Evolutionary conservation across 2,113 vertebrate species (phyloP).

Genomic region (Sander lucioperca): DNA sequence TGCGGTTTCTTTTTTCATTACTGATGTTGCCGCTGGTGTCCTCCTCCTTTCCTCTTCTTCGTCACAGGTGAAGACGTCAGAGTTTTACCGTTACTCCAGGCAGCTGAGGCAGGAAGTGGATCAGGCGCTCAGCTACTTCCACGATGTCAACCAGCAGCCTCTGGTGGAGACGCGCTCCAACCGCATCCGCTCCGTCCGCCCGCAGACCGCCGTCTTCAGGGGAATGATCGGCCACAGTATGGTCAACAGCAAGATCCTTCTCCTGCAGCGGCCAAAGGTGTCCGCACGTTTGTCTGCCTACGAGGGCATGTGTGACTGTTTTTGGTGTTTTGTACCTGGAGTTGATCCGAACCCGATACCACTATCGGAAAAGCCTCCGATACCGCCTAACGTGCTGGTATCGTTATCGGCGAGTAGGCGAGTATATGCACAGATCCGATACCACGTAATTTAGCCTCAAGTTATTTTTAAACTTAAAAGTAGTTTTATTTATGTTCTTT

Average conservation of each 20-base stretch:
- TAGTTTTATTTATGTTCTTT: no score
- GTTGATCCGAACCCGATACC: no score
- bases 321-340: neutral
- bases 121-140: constrained; percentile 96
- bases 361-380: no score
- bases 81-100: constrained; percentile 98
- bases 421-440: no score
- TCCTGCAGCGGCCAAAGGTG: constrained; percentile 94
- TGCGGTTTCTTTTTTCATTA: neutral
- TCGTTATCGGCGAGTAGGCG: no score
- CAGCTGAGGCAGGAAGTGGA: constrained; percentile 97
- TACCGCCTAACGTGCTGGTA: no score
- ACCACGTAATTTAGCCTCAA: no score
- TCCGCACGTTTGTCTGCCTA: neutral
- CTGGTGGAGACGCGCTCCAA: constrained; percentile 95
- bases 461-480: no score
- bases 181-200: constrained; percentile 95
- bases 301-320: neutral
- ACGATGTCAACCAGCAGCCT: constrained; percentile 95
- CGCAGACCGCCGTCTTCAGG: constrained; percentile 97
- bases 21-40: neutral
- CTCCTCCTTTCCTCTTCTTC: neutral
- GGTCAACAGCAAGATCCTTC: constrained; percentile 99
- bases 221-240: constrained; percentile 99
- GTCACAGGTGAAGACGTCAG: constrained; percentile 96